Base-by-base conservation (phyloP, 2,113 vertebrate species). In the Periophthalmus modestus region DNA sequence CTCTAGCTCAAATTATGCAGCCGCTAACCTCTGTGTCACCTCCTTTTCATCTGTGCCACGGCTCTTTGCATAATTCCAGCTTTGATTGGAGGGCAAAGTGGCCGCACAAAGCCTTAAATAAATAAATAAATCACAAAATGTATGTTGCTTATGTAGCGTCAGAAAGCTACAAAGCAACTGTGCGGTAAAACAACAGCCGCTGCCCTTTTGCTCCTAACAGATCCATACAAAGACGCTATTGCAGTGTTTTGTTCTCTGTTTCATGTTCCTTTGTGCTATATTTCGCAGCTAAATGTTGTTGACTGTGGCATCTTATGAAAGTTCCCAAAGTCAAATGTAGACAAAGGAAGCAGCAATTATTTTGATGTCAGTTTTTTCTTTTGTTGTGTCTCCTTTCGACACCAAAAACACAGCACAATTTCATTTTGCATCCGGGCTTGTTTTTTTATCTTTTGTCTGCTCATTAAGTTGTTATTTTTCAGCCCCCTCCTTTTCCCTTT, bases 381-480 rank as follows among this genome's bases (percentile, higher is more conserved):
- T 70, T 77, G 59, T 85, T 79, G 76, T 47, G 74, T 85, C 71
- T 87, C 72, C 65, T 77, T 65, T 24, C 69, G 5, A 2, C 68
- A 73, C 23, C 59, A 14, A 52, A 65, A 59, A 77, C 63, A 46
- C 48, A 46, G 63, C 69, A 58, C 66, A 34, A 57, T 80, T 77
- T 66, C 39, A 43, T 10, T 43, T 43, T 43, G 39, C 39, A 43
- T 43, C 7, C 63, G 34, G 58, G 54, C 52, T 0, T 71, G 79
- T 67, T 62, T 69, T 80, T 88, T 90, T 61, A 68, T 82, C 75
- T 83, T 82, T 69, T 74, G 46, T 54, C 21, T 86, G 50, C 68
- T 81, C 67, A 69, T 82, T 65, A 81, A 75, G 23, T 75, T 80
- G 66, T 74, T 87, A 54, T 28, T 78, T 66, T 74, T 82, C 1